These are phyloP conservation scores for Fragum sueziense DNA, from an alignment of 2,888 invertebrate genomes.

Conservation along the genomic window DNA sequence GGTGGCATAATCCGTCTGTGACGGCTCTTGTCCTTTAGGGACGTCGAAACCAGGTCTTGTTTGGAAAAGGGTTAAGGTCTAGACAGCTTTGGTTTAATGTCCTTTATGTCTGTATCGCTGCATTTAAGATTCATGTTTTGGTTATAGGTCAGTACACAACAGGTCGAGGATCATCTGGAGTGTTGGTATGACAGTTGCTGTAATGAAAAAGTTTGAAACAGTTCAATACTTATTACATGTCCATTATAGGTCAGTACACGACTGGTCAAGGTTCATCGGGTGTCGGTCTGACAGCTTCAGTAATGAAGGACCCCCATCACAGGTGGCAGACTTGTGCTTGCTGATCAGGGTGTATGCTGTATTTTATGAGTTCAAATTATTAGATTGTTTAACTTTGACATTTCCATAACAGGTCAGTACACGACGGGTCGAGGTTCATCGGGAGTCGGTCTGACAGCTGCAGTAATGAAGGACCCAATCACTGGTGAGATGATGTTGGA, in stretches of 20 bases:
- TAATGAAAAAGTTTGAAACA: constrained; percentile 99
- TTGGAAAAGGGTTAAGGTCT: too few relatives aligned
- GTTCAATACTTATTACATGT: too few relatives aligned
- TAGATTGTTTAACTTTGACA: too few relatives aligned
- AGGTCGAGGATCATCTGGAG: constrained; percentile 97
- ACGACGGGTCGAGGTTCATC: constrained; percentile 98
- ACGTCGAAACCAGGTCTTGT: too few relatives aligned
- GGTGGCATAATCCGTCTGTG: too few relatives aligned
- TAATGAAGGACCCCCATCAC: constrained; percentile 96
- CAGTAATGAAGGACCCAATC: constrained; percentile 98
- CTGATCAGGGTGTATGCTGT: constrained; percentile 98
- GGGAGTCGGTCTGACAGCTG: constrained; percentile 99
- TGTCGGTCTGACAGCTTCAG: constrained; percentile 99
- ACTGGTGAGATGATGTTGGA: constrained; percentile 97
- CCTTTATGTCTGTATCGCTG: too few relatives aligned
- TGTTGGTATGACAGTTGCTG: constrained; percentile 99
- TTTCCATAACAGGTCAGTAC: constrained; percentile 90
- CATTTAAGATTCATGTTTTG: too few relatives aligned
- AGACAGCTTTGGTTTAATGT: too few relatives aligned
- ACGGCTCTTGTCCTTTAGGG: too few relatives aligned
- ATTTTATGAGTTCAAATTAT: too few relatives aligned
- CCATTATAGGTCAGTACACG: constrained; percentile 91
- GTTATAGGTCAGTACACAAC: constrained; percentile 97
- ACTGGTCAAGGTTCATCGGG: constrained; percentile 98
- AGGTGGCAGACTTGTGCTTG: constrained; percentile 96